phyloP scores from a whole-genome alignment of 2,797 vertebrate genomes.

The Stomatorhinus walkeri region DNA sequence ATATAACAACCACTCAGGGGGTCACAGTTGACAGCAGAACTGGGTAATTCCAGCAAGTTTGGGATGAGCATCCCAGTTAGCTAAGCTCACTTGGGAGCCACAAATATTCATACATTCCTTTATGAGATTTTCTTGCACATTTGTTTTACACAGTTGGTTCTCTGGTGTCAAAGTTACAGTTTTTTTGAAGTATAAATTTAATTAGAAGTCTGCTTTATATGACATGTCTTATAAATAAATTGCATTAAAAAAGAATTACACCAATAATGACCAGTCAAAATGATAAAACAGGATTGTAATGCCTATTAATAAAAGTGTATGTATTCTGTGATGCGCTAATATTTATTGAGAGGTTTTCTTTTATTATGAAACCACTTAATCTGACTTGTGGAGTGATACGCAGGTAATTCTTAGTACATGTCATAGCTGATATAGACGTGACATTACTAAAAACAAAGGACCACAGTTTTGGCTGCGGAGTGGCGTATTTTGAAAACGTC shows the following conservation, averaged over 20 bases:
- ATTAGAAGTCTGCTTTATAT: neutral
- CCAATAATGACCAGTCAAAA: neutral
- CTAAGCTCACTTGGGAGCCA: neutral
- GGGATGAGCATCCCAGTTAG: neutral
- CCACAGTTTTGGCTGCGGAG: neutral
- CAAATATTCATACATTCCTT: neutral
- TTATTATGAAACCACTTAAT: neutral
- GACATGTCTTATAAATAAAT: neutral
- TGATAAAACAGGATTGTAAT: neutral
- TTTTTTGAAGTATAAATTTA: neutral
- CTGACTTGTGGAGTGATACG: neutral
- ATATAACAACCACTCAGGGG: neutral
- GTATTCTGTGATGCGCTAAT: neutral
- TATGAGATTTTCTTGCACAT: neutral
- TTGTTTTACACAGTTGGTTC: neutral
- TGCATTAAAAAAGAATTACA: neutral
- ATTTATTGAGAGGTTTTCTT: neutral
- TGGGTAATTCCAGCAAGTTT: neutral
- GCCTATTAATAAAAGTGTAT: neutral
- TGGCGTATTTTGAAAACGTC: slow-evolving; percentile 1
- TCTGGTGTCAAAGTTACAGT: neutral
- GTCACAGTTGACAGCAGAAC: neutral
- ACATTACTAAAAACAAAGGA: neutral
- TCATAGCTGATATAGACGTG: neutral
- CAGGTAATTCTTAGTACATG: neutral